These are phyloP conservation scores for Nomada ruficornis DNA, from an alignment of 2,888 invertebrate genomes.

Conservation along the genomic window DNA sequence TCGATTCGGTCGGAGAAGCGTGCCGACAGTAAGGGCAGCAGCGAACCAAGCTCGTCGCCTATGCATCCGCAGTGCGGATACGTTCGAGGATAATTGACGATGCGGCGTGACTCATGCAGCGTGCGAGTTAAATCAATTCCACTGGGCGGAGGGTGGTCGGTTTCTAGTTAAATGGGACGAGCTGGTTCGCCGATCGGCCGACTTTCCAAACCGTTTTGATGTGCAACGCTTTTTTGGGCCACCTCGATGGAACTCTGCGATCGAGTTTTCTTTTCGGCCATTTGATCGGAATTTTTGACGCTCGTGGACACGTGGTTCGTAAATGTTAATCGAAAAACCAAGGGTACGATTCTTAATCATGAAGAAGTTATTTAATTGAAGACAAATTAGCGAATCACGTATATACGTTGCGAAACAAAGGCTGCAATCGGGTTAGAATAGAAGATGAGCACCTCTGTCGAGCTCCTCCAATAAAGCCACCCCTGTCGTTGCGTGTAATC, in stretches of 20 bases:
- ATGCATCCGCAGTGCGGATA: slow-evolving; percentile 59
- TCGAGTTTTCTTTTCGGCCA: no score
- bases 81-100: slow-evolving; percentile 65
- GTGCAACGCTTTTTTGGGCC: background rate
- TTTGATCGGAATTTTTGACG: no score
- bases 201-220: slow-evolving; percentile 25
- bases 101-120: slow-evolving; percentile 58
- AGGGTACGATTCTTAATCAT: no score
- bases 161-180: slow-evolving; percentile 48
- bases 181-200: slow-evolving; percentile 24
- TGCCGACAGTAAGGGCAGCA: slow-evolving; percentile 15
- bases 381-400: no score
- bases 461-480: slow-evolving; percentile 82
- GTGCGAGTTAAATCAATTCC: slow-evolving; percentile 63
- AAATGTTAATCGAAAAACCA: no score
- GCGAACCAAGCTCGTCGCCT: slow-evolving; percentile 6
- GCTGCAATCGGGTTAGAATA: background rate
- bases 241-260: background rate
- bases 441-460: slow-evolving; percentile 78
- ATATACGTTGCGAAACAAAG: no score
- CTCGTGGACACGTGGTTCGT: no score
- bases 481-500: slow-evolving; percentile 84
- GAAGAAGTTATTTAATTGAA: no score
- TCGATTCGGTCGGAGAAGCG: slow-evolving; percentile 47
- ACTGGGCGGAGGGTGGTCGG: slow-evolving; percentile 29